Base-by-base conservation (phyloP, 2,113 vertebrate genomes). In the Origma solitaria region DNA sequence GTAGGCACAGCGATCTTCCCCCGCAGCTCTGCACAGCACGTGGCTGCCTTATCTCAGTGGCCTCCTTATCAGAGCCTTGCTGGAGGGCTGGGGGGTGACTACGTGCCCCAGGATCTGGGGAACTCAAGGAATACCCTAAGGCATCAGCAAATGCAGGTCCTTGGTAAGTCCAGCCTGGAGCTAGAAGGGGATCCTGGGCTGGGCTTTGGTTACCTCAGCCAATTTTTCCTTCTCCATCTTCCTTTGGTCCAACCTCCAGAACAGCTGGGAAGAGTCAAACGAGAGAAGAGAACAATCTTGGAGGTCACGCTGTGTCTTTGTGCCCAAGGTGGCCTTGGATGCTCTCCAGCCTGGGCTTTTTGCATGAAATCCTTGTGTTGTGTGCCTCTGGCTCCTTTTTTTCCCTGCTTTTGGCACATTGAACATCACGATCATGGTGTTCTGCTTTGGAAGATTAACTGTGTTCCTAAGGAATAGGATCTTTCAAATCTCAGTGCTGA, bases 31-130 rank as follows among this genome's bases (percentile, higher is more conserved):
- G 49, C 84, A 4, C 51, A 58, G 38, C 33, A 0, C 2, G 28
- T 56, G 47, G 25, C 54, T 50, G 78, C 40, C 31, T 84, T 77
- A 53, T 65, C 82, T 57, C n/a, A 9, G 0, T 28, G 64, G 37
- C 54, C 50, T 19, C 23, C 16, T 85, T 93, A 31, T 30, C 24
- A 3, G 15, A 77, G 65, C 77, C 45, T 61, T 23, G 37, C 60
- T 60, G 64, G 49, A 9, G 30, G 72, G 85, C 47, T 33, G 47
- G n/a, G 45, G 6, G 15, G 6, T 58, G 27, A 5, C 27, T 1
- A 3, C 0, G 0, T 35, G 49, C 24, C 69, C 25, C 66, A 13
- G 75, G 30, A 30, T 3, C 1, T 21, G 11, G 25, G 45, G 23
- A 28, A 31, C n/a, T 11, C 45, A 31, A 68, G 82, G 68, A 49